A percentile compares a stretch with the other conserved stretches of the same genome.
Conservation (phyloP, 2,797 vertebrate genomes). For the Carcharodon carcharias region DNA sequence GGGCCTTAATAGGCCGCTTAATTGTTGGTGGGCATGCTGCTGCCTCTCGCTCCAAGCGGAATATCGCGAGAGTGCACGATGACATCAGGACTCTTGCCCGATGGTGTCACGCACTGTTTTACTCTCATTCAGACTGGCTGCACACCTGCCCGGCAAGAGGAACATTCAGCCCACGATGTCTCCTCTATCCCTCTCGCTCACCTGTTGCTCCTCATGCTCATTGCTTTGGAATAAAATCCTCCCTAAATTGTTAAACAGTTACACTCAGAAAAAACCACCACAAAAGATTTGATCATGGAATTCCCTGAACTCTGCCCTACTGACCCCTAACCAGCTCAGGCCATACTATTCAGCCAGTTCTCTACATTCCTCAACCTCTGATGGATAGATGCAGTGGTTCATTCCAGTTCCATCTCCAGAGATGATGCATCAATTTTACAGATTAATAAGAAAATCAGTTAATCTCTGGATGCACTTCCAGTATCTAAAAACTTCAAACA, state of each 20-base stretch:
- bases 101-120: too few species aligned
- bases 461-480: background rate
- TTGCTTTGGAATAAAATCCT: background rate
- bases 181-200: background rate
- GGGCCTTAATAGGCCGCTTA: too few species aligned
- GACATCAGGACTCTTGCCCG: too few species aligned
- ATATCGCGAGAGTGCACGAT: too few species aligned
- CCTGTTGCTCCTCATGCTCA: background rate
- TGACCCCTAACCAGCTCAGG: background rate
- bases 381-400: background rate
- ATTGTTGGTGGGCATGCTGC: too few species aligned
- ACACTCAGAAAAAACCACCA: background rate
- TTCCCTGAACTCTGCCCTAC: background rate
- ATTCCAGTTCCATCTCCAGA: background rate
- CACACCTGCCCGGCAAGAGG: too few species aligned
- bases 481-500: background rate
- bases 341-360: background rate
- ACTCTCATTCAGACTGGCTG: too few species aligned
- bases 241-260: background rate
- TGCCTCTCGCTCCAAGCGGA: too few species aligned
- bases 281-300: background rate
- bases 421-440: background rate
- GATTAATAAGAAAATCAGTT: background rate
- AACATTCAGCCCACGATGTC: background rate
- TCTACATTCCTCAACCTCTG: background rate